Evolutionary conservation across 1,140 invertebrate genomes (phyloP).

Genomic region (Drosophila willistoni): DNA sequence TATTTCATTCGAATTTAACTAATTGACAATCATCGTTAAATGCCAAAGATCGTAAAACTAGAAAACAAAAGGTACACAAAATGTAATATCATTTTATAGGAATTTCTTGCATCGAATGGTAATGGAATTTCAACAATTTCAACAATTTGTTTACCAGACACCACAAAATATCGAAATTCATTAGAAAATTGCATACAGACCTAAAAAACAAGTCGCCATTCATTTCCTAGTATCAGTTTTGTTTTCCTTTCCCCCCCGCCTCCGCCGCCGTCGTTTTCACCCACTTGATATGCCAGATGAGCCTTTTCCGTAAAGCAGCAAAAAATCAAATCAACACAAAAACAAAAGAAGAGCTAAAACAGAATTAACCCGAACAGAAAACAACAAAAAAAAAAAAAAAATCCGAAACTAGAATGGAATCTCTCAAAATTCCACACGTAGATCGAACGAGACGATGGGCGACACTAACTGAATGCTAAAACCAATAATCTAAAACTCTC

Average conservation of each 20-base stretch:
- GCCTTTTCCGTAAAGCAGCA: constrained; percentile 2
- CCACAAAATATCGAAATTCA: background rate
- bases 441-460: constrained; percentile 23
- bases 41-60: background rate
- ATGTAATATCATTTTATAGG: constrained; percentile 52
- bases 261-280: background rate
- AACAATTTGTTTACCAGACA: constrained; percentile 45
- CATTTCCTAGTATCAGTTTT: constrained; percentile 67
- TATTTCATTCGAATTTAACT: constrained; percentile 8
- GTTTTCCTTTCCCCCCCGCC: background rate
- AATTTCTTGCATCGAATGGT: constrained; percentile 59
- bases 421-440: constrained; percentile 28
- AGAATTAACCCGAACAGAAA: no score
- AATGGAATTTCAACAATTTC: constrained; percentile 43
- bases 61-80: constrained; percentile 21
- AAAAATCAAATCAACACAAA: background rate
- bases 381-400: background rate
- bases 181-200: constrained; percentile 50
- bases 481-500: constrained; percentile 27
- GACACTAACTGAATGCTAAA: constrained; percentile 45
- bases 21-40: background rate
- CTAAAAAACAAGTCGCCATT: constrained; percentile 75
- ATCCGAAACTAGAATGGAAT: constrained; percentile 20
- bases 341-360: no score
- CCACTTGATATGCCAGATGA: constrained; percentile 21